phyloP scores from a whole-genome alignment of 2,113 vertebrate species.

The Bos indicus region DNA sequence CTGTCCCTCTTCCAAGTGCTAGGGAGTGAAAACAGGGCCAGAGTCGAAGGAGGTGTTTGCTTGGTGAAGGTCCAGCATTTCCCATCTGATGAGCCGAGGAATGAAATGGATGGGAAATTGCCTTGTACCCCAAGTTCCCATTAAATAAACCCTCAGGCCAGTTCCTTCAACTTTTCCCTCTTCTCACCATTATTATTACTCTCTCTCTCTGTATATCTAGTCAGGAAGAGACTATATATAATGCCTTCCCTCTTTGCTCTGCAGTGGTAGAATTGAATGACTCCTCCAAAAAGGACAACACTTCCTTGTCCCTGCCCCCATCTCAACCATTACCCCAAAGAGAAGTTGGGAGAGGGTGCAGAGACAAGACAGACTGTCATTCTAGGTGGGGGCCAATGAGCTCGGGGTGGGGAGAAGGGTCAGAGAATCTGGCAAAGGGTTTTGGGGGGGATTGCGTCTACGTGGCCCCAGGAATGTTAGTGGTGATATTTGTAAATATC shows the following conservation, averaged over 20 bases:
- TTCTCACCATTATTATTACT: not conserved
- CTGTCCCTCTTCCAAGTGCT: not conserved
- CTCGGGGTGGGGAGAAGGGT: too few species aligned
- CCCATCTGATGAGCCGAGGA: not conserved
- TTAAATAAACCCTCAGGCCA: not conserved
- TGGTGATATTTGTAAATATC: not conserved
- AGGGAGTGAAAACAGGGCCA: not conserved
- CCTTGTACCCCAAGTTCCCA: not conserved
- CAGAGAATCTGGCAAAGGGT: too few species aligned
- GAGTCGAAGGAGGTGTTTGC: not conserved
- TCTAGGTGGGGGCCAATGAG: not conserved
- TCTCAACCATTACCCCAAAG: not conserved
- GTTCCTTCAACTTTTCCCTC: not conserved
- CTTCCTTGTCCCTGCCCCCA: not conserved
- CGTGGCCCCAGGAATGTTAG: not conserved
- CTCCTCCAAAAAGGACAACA: not conserved
- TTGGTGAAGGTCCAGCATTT: not conserved
- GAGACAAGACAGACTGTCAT: not conserved
- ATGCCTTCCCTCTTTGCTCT: not conserved
- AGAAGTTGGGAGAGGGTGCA: not conserved
- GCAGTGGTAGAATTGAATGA: not conserved
- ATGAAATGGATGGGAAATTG: not conserved
- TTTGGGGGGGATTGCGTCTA: not conserved
- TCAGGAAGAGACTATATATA: not conserved
- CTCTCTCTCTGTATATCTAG: not conserved